A percentile compares a stretch with the other conserved stretches of the same genome.
Conservation (phyloP, 1,140 invertebrate species). For the Sycobia sp. region DNA sequence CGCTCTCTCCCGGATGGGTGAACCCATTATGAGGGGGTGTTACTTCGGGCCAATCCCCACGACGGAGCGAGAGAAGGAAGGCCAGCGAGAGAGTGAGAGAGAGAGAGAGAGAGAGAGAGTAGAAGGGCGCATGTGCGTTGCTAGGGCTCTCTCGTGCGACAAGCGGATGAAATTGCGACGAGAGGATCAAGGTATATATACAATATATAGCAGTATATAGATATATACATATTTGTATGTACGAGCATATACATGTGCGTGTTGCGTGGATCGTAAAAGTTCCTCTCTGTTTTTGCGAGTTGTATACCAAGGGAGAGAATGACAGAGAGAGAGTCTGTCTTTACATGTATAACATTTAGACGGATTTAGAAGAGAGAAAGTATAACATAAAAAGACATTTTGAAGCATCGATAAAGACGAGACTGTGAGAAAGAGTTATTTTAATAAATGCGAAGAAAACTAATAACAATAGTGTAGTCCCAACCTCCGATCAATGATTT, state of each 20-base stretch:
- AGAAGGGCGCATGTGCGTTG: constrained; percentile 62
- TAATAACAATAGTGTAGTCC: no score
- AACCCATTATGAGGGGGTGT: constrained; percentile 64
- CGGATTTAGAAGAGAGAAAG: no score
- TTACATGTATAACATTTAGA: no score
- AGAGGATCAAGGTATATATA: neutral
- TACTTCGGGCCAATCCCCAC: constrained; percentile 63
- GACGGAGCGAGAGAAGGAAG: constrained; percentile 47
- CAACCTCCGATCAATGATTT: no score
- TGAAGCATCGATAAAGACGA: no score
- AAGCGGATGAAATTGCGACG: constrained; percentile 6
- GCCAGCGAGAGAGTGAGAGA: constrained; percentile 43
- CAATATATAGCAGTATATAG: no score
- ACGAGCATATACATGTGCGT: no score
- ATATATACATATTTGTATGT: no score
- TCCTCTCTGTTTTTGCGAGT: constrained; percentile 5
- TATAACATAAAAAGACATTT: no score
- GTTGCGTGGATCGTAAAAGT: no score
- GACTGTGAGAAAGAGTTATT: no score
- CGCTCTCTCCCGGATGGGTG: constrained; percentile 57
- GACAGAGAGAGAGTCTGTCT: neutral
- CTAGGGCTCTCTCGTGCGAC: constrained; percentile 52
- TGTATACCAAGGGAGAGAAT: neutral
- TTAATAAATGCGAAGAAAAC: no score
- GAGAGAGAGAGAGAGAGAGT: constrained; percentile 43